Base-by-base conservation (phyloP, 2,113 vertebrate genomes). In the Pseudolaguvia tuberculata region DNA sequence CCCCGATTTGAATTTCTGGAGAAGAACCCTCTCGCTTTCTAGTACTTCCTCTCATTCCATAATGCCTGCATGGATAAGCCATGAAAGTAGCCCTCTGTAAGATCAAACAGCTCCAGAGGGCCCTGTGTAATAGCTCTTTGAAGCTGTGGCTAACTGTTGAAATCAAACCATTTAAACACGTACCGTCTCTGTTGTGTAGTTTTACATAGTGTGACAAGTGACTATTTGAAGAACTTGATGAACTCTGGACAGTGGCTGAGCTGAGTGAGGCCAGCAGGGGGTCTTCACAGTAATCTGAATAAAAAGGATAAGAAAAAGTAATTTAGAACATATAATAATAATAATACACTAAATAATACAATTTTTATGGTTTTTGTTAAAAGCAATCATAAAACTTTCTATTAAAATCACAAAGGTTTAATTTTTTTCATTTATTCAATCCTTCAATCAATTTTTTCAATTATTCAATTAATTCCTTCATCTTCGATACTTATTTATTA, bases 201-300 rank as follows among this genome's bases (percentile, higher is more conserved):
- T 78, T 83, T 50, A 75, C 79, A 50, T 79, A 79, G 51, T 81
- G 71, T 55, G 82, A 51, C 17, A 58, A 69, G 65, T 77, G 75
- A 27, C 53, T 78, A 56, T 77, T 72, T n/a, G 79, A 79, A 12
- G 56, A 75, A 67, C 50, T 81, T 58, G 82, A 83, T 42, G 82
- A 83, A 65, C 77, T 83, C 71, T 75, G 77, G 55, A 83, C 81
- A 51, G 79, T 79, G 53, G 70, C 21, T 5, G 74, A 39, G 39
- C 78, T 72, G 14, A 83, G 68, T 1, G 78, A 69, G 42, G 77
- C 35, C 75, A 81, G 56, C 68, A 83, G 56, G 10, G 82, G 79
- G 2, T 83, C 82, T 63, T 83, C 82, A 59, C 82, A 83, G 75
- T 81, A 78, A 73, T 83, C 82, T 83, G 42, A 4, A 70, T n/a